Evolutionary conservation across 1,140 invertebrate genomes (phyloP).

Genomic region (Acyrthosiphon pisum): DNA sequence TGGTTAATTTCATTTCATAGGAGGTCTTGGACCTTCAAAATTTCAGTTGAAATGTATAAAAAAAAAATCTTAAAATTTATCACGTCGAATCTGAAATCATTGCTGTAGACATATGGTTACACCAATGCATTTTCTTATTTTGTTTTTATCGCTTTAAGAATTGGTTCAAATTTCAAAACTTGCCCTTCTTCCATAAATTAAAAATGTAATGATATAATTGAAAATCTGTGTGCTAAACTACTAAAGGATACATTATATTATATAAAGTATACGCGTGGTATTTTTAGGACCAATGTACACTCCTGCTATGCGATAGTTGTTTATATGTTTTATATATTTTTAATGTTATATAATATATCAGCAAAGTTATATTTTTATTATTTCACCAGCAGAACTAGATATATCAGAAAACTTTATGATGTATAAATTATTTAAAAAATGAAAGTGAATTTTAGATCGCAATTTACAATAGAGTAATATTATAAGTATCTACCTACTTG

Average conservation of each 20-base stretch:
- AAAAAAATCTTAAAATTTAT: not conserved
- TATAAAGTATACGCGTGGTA: not conserved
- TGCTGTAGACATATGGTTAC: not conserved
- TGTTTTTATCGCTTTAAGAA: not conserved
- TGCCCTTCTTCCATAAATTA: not conserved
- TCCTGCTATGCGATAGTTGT: not conserved
- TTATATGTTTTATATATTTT: not conserved
- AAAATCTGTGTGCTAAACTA: not conserved
- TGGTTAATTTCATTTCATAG: constrained; percentile 3
- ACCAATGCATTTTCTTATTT: not conserved
- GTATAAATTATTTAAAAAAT: not conserved
- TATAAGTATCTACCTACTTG: not conserved
- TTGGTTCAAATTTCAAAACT: not conserved
- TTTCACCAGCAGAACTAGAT: not conserved
- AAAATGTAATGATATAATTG: not conserved
- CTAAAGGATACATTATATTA: not conserved
- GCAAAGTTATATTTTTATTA: not conserved
- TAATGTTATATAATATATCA: not conserved
- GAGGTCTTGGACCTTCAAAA: constrained; percentile 40
- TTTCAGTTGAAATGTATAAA: not conserved
- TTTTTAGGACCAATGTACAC: not conserved
- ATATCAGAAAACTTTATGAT: not conserved
- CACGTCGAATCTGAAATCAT: not conserved
- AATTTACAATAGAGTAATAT: not conserved
- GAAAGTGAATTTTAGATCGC: not conserved